Evolutionary conservation across 2,113 vertebrate genomes (phyloP).

Genomic region (Nettapus auritus): DNA sequence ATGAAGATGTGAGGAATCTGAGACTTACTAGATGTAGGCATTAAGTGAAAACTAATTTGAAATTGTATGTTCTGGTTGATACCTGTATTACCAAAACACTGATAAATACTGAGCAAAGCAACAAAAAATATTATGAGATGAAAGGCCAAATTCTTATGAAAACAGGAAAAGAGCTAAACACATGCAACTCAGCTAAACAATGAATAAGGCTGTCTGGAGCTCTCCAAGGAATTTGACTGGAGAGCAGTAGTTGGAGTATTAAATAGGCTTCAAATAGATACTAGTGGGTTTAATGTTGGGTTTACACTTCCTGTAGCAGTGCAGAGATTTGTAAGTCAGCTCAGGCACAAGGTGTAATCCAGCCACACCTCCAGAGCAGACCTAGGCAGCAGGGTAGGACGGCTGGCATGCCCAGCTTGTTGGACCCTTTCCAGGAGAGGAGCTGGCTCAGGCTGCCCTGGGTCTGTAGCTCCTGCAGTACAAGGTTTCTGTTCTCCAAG

Average conservation of each 20-base stretch:
- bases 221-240: not conserved
- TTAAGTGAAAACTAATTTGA: not conserved
- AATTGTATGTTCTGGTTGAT: not conserved
- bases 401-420: not conserved
- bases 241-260: not conserved
- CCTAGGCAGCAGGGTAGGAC: not conserved
- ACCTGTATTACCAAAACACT: not conserved
- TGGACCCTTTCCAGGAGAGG: not conserved
- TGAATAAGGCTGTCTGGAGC: not conserved
- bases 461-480: accelerated
- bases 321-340: not conserved
- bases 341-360: not conserved
- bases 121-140: not conserved
- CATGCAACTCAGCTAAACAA: not conserved
- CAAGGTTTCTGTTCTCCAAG: not conserved
- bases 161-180: not conserved
- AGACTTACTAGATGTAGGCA: not conserved
- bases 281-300: not conserved
- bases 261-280: not conserved
- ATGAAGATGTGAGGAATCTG: not conserved
- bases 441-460: not conserved
- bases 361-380: not conserved
- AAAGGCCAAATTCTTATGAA: not conserved
- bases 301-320: not conserved
- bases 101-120: not conserved